These are phyloP conservation scores for Ptycholaimellus sp. DNA, from an alignment of 2,888 invertebrate genomes.

Conservation along the genomic window DNA sequence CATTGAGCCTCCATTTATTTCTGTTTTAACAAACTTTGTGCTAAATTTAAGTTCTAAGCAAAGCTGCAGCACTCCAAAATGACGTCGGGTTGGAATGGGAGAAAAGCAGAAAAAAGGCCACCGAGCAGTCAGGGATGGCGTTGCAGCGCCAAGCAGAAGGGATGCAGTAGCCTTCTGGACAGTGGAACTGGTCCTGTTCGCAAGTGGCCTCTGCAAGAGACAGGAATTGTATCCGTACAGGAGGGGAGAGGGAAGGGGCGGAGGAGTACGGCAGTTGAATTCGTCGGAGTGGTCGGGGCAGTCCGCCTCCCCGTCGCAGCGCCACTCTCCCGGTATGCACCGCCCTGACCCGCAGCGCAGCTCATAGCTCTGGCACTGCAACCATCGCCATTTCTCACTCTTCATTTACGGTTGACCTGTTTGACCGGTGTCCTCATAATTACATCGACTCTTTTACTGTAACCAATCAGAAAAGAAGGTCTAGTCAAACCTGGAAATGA, in stretches of 20 bases:
- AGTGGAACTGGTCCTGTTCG: conserved; percentile 27
- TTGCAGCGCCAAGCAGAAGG: conserved; percentile 29
- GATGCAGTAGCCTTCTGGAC: conserved; percentile 39
- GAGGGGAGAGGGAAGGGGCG: too few relatives aligned
- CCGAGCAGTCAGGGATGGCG: conserved; percentile 15
- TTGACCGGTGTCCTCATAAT: neutral
- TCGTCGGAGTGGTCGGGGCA: conserved; percentile 53
- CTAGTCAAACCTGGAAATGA: conserved; percentile 9
- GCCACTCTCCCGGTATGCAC: conserved; percentile 38
- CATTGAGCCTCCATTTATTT: too few relatives aligned
- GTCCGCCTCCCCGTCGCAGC: conserved; percentile 40
- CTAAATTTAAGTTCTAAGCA: too few relatives aligned
- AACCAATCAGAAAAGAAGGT: neutral
- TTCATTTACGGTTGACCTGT: neutral
- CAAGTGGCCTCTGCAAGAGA: conserved; percentile 3
- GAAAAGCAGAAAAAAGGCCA: too few relatives aligned
- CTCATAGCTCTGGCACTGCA: conserved; percentile 27
- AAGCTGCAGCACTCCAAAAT: too few relatives aligned
- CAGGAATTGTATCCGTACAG: too few relatives aligned
- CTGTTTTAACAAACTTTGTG: too few relatives aligned
- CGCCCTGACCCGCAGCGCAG: conserved; percentile 34
- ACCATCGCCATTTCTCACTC: too few relatives aligned
- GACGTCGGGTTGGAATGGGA: too few relatives aligned
- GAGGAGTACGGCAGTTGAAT: conserved; percentile 36
- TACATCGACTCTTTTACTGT: neutral